Base-by-base conservation (phyloP, 2,888 invertebrate species). In the Siphlonurus alternatus region DNA sequence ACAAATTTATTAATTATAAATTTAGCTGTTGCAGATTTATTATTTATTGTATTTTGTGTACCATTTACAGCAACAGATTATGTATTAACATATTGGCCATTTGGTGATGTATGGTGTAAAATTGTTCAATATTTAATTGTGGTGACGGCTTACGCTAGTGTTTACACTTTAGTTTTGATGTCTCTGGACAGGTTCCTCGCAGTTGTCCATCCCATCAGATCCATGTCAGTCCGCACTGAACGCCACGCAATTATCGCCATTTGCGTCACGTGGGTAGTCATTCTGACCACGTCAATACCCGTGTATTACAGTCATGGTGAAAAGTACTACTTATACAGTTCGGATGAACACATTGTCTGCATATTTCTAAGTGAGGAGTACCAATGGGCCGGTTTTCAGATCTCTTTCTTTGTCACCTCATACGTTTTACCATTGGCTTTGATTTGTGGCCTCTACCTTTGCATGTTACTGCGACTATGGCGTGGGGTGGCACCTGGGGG, bases 31-130 rank as follows among this genome's bases (percentile, higher is more conserved):
- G 93, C 95, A 53, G 95, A 95, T 75, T 79, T 96, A 25, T 82
- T 92, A 25, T 95, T 96, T 75, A 91, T 95, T 56, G 83, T 93
- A 63, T 91, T 94, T 76, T 95, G 95, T 77, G 93, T 95, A 20
- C 95, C 95, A 0, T 93, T 93, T 76, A 95, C 95, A 1, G 94
- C 93, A 1, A 87, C 90, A 19, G 91, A 91, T 72, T 95, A 93
- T 74, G 89, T 91, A 0, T 78, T 92, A 72, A 85, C 88, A 3
- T 82, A 84, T 72, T 96, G 94, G 94, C 91, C 93, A 0, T 93
- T 95, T 72, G 94, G 95, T 10, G 86, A 87, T 72, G 78, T 86
- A 73, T 92, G 91, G 87, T 95, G 94, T 77, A 89, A 90, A 77
- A 84, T 88, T 23, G 89, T 93, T 15, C 93, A 94, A 74, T 95